Base-by-base conservation (phyloP, 92 coral and sea anemone genomes). In the Paramuricea clavata region DNA sequence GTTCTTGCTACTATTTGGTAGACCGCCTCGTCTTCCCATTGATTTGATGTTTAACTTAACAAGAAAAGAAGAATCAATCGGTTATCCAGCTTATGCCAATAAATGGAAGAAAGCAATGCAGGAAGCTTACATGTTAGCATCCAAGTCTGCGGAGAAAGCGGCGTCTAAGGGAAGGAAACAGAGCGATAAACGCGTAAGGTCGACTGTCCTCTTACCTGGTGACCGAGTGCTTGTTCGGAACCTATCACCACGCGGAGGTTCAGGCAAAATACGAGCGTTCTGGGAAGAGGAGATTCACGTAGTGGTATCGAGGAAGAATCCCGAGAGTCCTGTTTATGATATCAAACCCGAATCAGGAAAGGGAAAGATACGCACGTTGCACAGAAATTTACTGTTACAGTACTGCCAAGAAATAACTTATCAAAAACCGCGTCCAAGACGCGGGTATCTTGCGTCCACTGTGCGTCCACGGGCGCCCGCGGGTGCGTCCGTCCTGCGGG, bases 41-140 rank as follows among this genome's bases (percentile, higher is more conserved):
- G 62, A 54, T 54, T 25, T 54, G 1, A 54, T 54, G 27, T 54
- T 54, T 25, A 54, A 54, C 62, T 54, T 54, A 8, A 23, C 62
- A 54, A 23, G 0, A 8, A 54, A 54, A 54, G 23, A 54, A 54
- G 62, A 54, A 54, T 0, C 6, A 13, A 54, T 0, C 5, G 22
- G 62, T 2, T 54, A 54, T 54, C 62, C 62, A 54, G 62, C 62
- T 8, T 54, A 54, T 25, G 62, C 5, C 0, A 13, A 25, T 2
- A 54, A 54, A 54, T 54, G 62, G 62, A 54, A 54, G 62, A 54
- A 2, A 54, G 62, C 27, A 5, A 54, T 54, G 62, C 62, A 54
- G 22, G 62, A 54, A 54, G 62, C 62, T 23, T 54, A 54, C n/a
- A 3, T 0, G 2, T 8, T 54, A 54, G 62, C 62, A 2, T 54